A percentile compares a stretch with the other conserved stretches of the same genome.
These are phyloP conservation scores for Tromatobia lineatoria DNA, from an alignment of 2,888 invertebrate genomes.

Conservation along the genomic window DNA sequence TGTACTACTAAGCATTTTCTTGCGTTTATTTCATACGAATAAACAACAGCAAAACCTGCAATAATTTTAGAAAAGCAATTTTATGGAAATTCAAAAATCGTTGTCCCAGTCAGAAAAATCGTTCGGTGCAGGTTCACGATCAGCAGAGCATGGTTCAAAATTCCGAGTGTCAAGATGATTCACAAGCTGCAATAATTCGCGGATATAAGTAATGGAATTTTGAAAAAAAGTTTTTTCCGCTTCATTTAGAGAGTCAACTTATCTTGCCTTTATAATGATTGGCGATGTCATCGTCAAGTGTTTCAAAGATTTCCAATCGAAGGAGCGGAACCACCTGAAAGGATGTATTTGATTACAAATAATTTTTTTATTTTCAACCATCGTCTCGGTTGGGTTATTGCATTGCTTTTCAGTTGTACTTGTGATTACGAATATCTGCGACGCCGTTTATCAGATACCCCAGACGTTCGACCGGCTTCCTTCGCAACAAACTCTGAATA, in stretches of 20 bases:
- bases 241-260: not conserved
- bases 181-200: slow-evolving; percentile 83
- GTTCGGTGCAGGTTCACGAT: slow-evolving; percentile 92
- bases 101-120: slow-evolving; percentile 95
- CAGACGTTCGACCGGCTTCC: slow-evolving; percentile 93
- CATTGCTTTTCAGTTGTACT: slow-evolving; percentile 87
- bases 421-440: slow-evolving; percentile 93
- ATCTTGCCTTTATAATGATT: slow-evolving; percentile 88
- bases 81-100: slow-evolving; percentile 88
- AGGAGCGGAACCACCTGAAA: slow-evolving; percentile 94
- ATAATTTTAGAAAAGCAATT: not conserved
- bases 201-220: not conserved
- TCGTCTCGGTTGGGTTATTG: not conserved
- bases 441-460: slow-evolving; percentile 95
- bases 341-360: not conserved
- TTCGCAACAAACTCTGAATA: slow-evolving; percentile 93
- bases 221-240: slow-evolving; percentile 3
- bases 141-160: slow-evolving; percentile 94
- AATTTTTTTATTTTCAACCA: not conserved
- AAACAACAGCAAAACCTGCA: not conserved
- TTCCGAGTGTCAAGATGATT: slow-evolving; percentile 92
- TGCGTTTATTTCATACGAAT: not conserved
- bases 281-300: slow-evolving; percentile 90
- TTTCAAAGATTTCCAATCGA: slow-evolving; percentile 94
- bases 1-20: not conserved